Conservation (phyloP, 2,797 vertebrate genomes). For the Lithobates sylvaticus region DNA sequence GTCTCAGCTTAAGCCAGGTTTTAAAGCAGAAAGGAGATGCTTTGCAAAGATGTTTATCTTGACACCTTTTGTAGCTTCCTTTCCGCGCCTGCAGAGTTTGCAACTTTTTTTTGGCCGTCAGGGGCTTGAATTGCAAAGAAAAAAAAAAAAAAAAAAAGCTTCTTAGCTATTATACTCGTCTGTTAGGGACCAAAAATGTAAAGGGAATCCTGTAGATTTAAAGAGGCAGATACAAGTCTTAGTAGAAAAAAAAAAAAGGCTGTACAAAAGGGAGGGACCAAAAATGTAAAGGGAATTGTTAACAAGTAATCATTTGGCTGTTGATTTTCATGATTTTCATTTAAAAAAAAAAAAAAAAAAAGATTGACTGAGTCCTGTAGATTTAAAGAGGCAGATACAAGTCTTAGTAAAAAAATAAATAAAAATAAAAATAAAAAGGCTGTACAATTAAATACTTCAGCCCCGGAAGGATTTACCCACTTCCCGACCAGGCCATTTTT, state of each 20-base stretch:
- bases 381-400: background rate
- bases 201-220: no score
- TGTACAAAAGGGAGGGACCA: no score
- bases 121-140: constrained; percentile 2
- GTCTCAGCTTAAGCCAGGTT: constrained; percentile 28
- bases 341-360: no score
- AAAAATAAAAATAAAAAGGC: background rate
- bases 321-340: background rate
- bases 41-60: constrained; percentile 57
- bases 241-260: background rate
- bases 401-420: background rate
- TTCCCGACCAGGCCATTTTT: no score
- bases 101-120: constrained; percentile 28
- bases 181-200: background rate
- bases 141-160: constrained; percentile 17
- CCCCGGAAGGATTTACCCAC: no score
- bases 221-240: background rate
- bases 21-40: constrained; percentile 48
- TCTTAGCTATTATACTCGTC: constrained; percentile 3
- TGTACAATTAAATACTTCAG: background rate
- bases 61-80: constrained; percentile 57
- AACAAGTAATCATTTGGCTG: background rate
- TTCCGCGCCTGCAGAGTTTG: constrained; percentile 51
- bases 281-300: background rate
- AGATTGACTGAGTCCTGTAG: background rate